Evolutionary conservation across 1,140 invertebrate genomes (phyloP).

Genomic region (Spodoptera litura): DNA sequence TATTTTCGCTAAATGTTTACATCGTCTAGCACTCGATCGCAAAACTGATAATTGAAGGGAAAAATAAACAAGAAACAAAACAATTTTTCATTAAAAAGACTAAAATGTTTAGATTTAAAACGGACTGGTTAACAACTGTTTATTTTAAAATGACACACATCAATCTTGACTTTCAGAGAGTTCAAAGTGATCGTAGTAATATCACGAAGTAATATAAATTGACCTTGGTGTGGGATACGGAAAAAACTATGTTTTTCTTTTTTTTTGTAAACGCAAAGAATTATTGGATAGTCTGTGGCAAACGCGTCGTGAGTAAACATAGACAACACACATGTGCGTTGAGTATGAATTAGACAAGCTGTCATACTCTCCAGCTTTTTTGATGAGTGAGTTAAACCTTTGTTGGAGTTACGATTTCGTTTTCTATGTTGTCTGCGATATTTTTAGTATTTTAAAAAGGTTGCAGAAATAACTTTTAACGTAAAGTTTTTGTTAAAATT

Average conservation of each 20-base stretch:
- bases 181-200: slow-evolving; percentile 7
- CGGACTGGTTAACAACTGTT: not conserved
- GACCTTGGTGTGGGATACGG: slow-evolving; percentile 4
- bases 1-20: no score
- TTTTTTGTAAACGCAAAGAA: slow-evolving; percentile 1
- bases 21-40: no score
- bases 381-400: no score
- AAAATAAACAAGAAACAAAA: not conserved
- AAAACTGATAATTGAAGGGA: no score
- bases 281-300: slow-evolving; percentile 8
- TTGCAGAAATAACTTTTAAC: not conserved
- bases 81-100: not conserved
- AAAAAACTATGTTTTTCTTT: slow-evolving; percentile 18
- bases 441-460: no score
- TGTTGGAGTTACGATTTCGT: no score
- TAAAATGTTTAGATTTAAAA: not conserved
- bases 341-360: slow-evolving; percentile 13
- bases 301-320: slow-evolving; percentile 10
- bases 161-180: slow-evolving; percentile 3
- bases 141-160: slow-evolving; percentile 21
- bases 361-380: not conserved
- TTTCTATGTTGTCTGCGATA: no score
- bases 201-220: not conserved
- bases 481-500: no score
- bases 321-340: not conserved